These are phyloP conservation scores for Eurypyga helias DNA, from an alignment of 2,113 vertebrate species.

Conservation along the genomic window DNA sequence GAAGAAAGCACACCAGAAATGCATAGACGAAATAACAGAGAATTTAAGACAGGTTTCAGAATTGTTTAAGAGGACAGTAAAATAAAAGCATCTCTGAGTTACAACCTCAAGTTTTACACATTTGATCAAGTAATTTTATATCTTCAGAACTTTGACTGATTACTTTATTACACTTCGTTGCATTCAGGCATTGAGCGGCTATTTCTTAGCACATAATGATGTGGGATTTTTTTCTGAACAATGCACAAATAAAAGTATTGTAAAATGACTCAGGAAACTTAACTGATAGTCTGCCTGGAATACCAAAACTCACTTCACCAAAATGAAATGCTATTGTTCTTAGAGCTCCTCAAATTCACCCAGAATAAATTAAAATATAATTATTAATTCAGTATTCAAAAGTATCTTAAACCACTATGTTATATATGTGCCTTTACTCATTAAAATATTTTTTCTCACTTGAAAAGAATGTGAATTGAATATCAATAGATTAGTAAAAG, in stretches of 20 bases:
- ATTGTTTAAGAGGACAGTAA: not conserved
- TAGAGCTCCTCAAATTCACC: accelerated
- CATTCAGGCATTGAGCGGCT: not conserved
- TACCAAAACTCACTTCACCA: not conserved
- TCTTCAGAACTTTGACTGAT: not conserved
- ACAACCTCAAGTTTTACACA: not conserved
- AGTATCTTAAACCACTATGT: not conserved
- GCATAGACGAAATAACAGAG: not conserved
- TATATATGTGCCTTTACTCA: not conserved
- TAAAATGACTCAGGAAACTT: not conserved
- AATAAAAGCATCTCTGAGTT: not conserved
- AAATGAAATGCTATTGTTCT: not conserved
- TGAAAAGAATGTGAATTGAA: not conserved
- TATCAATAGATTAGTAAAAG: not conserved
- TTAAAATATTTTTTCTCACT: not conserved
- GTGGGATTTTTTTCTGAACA: not conserved
- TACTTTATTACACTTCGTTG: not conserved
- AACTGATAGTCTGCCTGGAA: not conserved
- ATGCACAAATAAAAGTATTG: not conserved
- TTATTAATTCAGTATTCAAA: not conserved
- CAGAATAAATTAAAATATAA: not conserved
- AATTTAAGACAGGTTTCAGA: not conserved
- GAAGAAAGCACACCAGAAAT: not conserved
- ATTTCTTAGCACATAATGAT: not conserved
- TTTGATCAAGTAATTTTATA: not conserved